These are phyloP conservation scores for Drosophila arawakana DNA, from an alignment of 1,140 invertebrate species.

Conservation along the genomic window DNA sequence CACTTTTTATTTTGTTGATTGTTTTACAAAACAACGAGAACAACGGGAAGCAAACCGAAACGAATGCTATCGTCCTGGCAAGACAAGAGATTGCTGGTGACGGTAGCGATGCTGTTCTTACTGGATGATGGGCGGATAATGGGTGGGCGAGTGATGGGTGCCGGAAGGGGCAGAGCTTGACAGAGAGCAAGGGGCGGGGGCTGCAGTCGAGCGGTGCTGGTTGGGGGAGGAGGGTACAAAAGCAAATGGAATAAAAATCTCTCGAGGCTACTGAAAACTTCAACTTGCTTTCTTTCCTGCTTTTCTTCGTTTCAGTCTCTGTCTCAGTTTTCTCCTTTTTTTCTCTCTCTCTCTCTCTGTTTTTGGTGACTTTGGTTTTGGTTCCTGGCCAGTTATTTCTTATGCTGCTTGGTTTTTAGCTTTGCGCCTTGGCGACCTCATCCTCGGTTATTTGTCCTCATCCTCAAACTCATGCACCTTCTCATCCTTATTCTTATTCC, in stretches of 20 bases:
- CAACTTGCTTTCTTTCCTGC: conserved; percentile 10
- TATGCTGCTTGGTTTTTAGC: conserved; percentile 73
- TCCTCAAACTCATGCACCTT: conserved; percentile 13
- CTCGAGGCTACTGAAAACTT: conserved; percentile 81
- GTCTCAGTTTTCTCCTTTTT: conserved; percentile 14
- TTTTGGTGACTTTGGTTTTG: conserved; percentile 15
- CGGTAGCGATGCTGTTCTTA: background rate
- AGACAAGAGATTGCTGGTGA: conserved; percentile 2
- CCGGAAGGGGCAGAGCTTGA: background rate
- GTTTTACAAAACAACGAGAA: conserved; percentile 66
- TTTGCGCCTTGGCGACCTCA: conserved; percentile 62
- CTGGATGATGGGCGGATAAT: background rate
- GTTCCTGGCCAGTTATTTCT: conserved; percentile 72
- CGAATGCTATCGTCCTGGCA: conserved; percentile 36
- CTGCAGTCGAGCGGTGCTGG: too few species aligned
- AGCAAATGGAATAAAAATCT: conserved; percentile 70
- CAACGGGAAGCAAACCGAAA: conserved; percentile 42
- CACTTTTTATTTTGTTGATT: conserved; percentile 69
- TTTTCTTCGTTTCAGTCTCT: background rate
- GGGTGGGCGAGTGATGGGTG: conserved; percentile 1
- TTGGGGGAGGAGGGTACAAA: background rate
- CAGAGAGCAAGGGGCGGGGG: too few species aligned
- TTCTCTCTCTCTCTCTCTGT: background rate
- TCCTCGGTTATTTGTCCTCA: background rate
- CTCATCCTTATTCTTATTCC: conserved; percentile 21